phyloP scores from a whole-genome alignment of 2,797 vertebrate genomes.

The Orientallactaga sibirica region DNA sequence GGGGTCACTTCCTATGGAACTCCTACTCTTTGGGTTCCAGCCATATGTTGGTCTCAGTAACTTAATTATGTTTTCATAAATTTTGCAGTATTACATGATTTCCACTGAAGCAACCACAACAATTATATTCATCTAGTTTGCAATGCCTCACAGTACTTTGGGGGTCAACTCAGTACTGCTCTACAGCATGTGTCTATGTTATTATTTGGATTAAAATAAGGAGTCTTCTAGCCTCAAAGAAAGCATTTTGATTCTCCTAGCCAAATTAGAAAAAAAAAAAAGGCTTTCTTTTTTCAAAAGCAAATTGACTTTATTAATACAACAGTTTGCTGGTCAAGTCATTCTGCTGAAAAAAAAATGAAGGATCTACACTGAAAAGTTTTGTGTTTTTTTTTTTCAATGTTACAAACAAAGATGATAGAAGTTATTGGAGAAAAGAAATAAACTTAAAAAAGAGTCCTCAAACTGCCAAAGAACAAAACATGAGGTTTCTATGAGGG shows the following conservation, averaged over 20 bases:
- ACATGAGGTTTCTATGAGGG: slow-evolving; percentile 46
- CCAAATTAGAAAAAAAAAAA: background rate
- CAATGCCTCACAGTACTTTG: background rate
- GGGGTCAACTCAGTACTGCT: background rate
- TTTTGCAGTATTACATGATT: slow-evolving; percentile 84
- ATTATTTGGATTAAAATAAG: slow-evolving; percentile 58
- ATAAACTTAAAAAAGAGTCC: slow-evolving; percentile 33
- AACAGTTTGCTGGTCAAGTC: background rate
- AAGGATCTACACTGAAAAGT: background rate
- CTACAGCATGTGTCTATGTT: background rate
- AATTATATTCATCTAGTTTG: slow-evolving; percentile 72
- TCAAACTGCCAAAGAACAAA: slow-evolving; percentile 62
- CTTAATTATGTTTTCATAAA: slow-evolving; percentile 85
- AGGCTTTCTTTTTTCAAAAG: background rate
- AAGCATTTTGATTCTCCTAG: slow-evolving; percentile 21
- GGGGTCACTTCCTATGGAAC: slow-evolving; percentile 79
- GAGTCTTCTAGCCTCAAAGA: slow-evolving; percentile 49
- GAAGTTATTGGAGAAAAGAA: background rate
- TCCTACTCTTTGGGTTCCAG: slow-evolving; percentile 72
- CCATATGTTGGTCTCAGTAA: slow-evolving; percentile 83
- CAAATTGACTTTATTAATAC: slow-evolving; percentile 17
- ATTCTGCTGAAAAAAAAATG: slow-evolving; percentile 6
- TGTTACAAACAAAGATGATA: background rate
- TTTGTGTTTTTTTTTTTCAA: background rate
- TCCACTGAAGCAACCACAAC: slow-evolving; percentile 83